Base-by-base conservation (phyloP, 1,140 invertebrate genomes). In the Ephestia elutella region DNA sequence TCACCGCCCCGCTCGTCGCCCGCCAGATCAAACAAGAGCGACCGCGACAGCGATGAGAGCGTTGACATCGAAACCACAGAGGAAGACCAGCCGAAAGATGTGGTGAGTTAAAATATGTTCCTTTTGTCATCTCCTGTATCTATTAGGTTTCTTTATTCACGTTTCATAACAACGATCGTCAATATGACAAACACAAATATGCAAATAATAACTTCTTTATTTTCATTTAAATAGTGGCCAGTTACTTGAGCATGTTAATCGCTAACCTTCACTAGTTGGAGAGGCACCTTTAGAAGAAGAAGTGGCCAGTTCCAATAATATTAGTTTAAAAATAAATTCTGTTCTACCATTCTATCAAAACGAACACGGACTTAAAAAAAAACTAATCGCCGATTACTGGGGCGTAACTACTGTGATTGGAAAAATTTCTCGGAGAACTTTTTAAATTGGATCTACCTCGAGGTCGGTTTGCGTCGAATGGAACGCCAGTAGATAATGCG, bases 31-130 rank as follows among this genome's bases (percentile, higher is more conserved):
- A 64, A 80, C 0, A 84, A 77, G 54, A 85, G 82, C 62, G 82
- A 85, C 51, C 70, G 81, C 5, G 85, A 86, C 21, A 88, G 86
- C 49, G 86, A 88, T 38, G 86, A 86, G 58, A 88, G 86, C 57
- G 86, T 88, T 8, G 86, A 88, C 50, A 86, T 88, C 20, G 86
- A 88, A 51, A 88, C 86, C 48, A 88, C 85, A 10, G 85, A 88
- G 56, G 85, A 88, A 56, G 85, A 88, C 35, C 80, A 80, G 53
- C 67, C 66, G 0, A 82, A 79, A 55, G 76, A 81, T 35, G 58
- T 77, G 73, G 85, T 87, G 49, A 86, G 82, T 80, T 19, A 2
- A 35, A 20, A 25, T 57, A 48, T 28, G 19, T 20, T 15, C 7
- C 38, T 15, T 15, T 44, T 44, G 13, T 25, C 54, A 53, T 50